Percentiles rank a stretch among this genome's conserved stretches.
These are phyloP conservation scores for Itoplectis maculator DNA, from an alignment of 2,888 invertebrate species.

Conservation along the genomic window DNA sequence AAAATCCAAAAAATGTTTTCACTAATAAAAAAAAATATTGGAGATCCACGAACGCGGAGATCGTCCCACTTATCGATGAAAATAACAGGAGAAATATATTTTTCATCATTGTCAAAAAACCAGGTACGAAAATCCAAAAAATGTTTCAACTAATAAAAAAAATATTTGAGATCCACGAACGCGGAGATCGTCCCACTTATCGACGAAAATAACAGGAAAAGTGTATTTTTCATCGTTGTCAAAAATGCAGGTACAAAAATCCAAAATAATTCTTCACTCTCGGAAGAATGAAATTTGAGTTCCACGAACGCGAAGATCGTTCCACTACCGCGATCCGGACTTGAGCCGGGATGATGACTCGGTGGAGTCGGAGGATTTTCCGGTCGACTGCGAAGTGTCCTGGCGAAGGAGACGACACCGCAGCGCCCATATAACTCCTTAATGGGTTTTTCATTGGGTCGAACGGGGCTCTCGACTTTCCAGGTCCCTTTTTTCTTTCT, in stretches of 20 bases:
- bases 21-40: neutral
- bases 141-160: neutral
- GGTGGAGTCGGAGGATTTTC: constrained; percentile 32
- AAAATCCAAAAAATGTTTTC: constrained; percentile 4
- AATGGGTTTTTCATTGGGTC: constrained; percentile 67
- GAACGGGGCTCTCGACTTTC: constrained; percentile 46
- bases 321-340: neutral
- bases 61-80: too few relatives aligned
- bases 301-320: constrained; percentile 27
- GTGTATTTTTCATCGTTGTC: too few relatives aligned
- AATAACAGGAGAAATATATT: too few relatives aligned
- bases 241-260: too few relatives aligned
- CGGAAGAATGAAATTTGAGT: too few relatives aligned
- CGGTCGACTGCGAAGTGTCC: constrained; percentile 15
- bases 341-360: constrained; percentile 14
- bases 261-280: neutral
- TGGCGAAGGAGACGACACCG: constrained; percentile 12
- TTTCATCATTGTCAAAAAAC: too few relatives aligned
- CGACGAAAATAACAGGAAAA: too few relatives aligned
- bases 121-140: constrained; percentile 5
- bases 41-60: too few relatives aligned
- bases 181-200: too few relatives aligned
- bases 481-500: too few relatives aligned
- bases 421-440: constrained; percentile 46
- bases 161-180: too few relatives aligned